These are phyloP conservation scores for Halictus quadricinctus DNA, from an alignment of 2,888 invertebrate genomes.

Conservation along the genomic window DNA sequence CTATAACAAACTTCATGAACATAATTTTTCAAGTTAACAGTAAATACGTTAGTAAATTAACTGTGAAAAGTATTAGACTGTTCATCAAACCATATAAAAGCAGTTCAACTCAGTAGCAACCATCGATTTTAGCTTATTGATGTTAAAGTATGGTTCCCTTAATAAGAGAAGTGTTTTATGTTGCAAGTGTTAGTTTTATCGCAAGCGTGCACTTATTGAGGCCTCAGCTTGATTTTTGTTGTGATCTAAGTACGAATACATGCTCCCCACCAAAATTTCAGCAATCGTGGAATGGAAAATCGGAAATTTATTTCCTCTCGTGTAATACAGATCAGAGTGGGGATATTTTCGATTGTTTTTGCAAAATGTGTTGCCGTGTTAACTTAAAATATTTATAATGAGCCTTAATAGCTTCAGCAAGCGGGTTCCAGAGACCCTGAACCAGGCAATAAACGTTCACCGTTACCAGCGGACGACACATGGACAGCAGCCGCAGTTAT, in stretches of 20 bases:
- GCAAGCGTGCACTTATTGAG: not conserved
- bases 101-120: not conserved
- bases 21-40: not conserved
- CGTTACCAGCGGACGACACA: constrained; percentile 11
- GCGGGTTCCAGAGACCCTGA: not conserved
- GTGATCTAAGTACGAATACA: not conserved
- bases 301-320: not conserved
- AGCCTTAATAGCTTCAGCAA: not conserved
- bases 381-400: not conserved
- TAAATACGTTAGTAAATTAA: not conserved
- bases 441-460: constrained; percentile 11
- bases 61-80: not conserved
- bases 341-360: not conserved
- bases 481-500: constrained; percentile 1
- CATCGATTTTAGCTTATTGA: not conserved
- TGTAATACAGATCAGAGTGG: not conserved
- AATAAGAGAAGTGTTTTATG: not conserved
- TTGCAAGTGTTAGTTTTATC: not conserved
- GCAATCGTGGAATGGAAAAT: not conserved
- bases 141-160: not conserved
- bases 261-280: not conserved
- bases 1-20: not conserved
- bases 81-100: not conserved
- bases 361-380: not conserved
- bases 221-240: not conserved